phyloP scores from a whole-genome alignment of 2,113 vertebrate genomes.

The Megaleporinus macrocephalus region DNA sequence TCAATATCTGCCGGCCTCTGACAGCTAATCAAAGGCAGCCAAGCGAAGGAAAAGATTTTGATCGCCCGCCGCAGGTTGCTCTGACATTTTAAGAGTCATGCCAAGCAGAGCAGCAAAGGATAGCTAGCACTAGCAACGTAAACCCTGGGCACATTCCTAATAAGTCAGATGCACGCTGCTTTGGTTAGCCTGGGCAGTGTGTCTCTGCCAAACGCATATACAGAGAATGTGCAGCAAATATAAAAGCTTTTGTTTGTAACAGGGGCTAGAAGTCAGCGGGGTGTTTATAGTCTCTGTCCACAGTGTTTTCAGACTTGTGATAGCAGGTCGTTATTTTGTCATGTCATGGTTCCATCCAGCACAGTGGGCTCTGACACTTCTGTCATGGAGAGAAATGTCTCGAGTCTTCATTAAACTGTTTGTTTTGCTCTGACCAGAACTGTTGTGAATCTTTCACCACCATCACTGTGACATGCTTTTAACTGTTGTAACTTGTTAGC shows the following conservation, averaged over 20 bases:
- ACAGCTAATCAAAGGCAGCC: neutral
- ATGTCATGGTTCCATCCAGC: neutral
- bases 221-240: neutral
- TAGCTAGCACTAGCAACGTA: neutral
- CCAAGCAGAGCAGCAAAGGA: neutral
- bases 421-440: neutral
- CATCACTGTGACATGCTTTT: neutral
- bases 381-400: neutral
- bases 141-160: neutral
- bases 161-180: neutral
- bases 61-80: neutral
- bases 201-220: neutral
- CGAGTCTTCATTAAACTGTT: neutral
- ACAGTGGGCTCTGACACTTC: neutral
- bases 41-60: neutral
- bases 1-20: neutral
- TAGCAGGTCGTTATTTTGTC: slow-evolving; percentile 13
- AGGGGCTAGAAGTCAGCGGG: neutral
- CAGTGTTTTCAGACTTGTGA: slow-evolving; percentile 10
- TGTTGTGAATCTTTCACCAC: neutral
- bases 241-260: neutral
- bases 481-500: neutral
- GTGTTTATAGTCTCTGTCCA: neutral
- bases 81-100: neutral
- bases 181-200: neutral